phyloP scores from a whole-genome alignment of 2,797 vertebrate genomes.

The Danionella dracula region DNA sequence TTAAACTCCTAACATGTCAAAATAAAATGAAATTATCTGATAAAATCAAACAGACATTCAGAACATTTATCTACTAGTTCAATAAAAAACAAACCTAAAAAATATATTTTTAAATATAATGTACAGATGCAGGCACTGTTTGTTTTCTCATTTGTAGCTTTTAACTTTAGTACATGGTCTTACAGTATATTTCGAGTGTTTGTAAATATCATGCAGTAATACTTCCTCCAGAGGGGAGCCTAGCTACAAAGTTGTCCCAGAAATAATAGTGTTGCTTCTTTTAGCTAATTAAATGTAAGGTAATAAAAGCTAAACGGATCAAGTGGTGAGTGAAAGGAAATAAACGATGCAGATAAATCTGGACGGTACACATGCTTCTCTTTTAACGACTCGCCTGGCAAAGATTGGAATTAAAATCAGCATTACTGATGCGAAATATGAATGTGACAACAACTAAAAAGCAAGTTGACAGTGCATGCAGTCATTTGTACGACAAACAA shows the following conservation, averaged over 20 bases:
- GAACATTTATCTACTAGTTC: too few species aligned
- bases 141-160: slow-evolving; percentile 4
- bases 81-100: too few species aligned
- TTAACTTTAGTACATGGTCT: slow-evolving; percentile 10
- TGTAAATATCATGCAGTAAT: slow-evolving; percentile 35
- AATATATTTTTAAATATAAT: too few species aligned
- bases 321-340: not conserved
- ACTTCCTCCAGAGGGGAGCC: slow-evolving; percentile 9
- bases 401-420: not conserved
- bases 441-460: slow-evolving; percentile 17
- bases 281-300: slow-evolving; percentile 6
- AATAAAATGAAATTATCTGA: too few species aligned
- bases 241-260: slow-evolving; percentile 11
- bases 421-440: not conserved
- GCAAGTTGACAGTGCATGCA: not conserved
- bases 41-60: too few species aligned
- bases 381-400: not conserved
- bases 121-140: slow-evolving; percentile 42
- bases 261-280: slow-evolving; percentile 38
- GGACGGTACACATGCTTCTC: not conserved
- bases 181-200: slow-evolving; percentile 1
- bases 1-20: too few species aligned
- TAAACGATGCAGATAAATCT: not conserved
- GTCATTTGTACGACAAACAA: too few species aligned
- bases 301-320: slow-evolving; percentile 15